These are phyloP conservation scores for Stictonetta naevosa DNA, from an alignment of 2,113 vertebrate genomes.

Conservation along the genomic window DNA sequence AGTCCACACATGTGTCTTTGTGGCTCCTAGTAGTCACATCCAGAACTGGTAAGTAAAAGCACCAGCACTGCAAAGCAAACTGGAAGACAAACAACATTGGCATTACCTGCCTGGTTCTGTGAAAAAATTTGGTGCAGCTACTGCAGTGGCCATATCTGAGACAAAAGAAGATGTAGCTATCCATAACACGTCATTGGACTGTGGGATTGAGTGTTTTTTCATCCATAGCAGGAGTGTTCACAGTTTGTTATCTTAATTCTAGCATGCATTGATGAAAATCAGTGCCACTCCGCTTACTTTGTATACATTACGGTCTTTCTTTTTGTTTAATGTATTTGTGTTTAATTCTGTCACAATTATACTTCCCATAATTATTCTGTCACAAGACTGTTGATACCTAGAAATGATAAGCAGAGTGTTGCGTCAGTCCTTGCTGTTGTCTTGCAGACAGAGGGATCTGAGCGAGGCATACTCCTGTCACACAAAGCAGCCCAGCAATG, in stretches of 20 bases:
- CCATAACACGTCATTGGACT: not conserved
- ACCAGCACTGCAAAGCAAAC: not conserved
- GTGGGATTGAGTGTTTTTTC: not conserved
- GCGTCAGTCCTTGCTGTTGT: not conserved
- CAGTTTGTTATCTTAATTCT: not conserved
- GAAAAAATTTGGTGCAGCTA: not conserved
- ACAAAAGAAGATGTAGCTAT: not conserved
- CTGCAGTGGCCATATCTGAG: too few species aligned
- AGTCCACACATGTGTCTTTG: not conserved
- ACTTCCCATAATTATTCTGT: not conserved
- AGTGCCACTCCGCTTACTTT: not conserved
- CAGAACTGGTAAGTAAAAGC: not conserved
- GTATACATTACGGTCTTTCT: not conserved
- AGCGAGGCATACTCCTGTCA: not conserved
- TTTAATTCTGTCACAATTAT: not conserved
- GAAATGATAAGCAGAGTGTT: not conserved
- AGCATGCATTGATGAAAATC: not conserved
- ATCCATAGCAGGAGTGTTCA: not conserved
- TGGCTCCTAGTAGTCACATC: not conserved
- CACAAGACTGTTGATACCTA: not conserved
- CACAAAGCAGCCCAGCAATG: constrained; percentile 42
- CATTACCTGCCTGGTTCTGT: not conserved
- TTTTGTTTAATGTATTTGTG: not conserved
- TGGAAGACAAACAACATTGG: not conserved
- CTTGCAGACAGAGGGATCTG: constrained; percentile 46